Evolutionary conservation across 2,888 invertebrate genomes (phyloP).

Genomic region (Argyra leucocephala): DNA sequence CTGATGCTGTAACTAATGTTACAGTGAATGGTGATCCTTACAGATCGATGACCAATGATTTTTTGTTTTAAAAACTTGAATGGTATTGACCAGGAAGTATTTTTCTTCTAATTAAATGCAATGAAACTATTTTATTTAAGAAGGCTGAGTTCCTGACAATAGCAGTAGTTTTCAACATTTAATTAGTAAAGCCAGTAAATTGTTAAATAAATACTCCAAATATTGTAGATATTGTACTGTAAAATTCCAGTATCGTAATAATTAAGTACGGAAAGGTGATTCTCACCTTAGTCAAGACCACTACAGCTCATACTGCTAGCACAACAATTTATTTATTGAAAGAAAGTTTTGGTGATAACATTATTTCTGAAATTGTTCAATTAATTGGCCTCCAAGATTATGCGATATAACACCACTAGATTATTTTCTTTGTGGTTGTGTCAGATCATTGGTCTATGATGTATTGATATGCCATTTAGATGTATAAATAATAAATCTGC

Average conservation of each 20-base stretch:
- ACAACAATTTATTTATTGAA: constrained; percentile 16
- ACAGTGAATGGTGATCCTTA: constrained; percentile 19
- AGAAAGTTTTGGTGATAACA: constrained; percentile 15
- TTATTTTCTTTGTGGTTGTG: constrained; percentile 8
- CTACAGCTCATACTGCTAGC: constrained; percentile 7
- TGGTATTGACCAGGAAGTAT: constrained; percentile 8
- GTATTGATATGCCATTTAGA: no score
- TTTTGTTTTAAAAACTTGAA: constrained; percentile 13
- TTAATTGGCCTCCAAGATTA: constrained; percentile 4
- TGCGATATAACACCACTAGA: not conserved
- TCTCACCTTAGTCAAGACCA: no score
- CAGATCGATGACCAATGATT: constrained; percentile 17
- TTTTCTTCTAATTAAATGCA: constrained; percentile 17
- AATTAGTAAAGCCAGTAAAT: no score
- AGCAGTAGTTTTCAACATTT: no score
- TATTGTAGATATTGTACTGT: no score
- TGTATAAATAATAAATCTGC: no score
- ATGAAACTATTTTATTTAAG: no score
- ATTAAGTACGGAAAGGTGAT: no score
- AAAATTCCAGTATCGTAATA: no score
- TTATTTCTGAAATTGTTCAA: constrained; percentile 9
- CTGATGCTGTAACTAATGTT: constrained; percentile 13
- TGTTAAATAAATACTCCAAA: no score
- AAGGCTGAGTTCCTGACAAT: no score
- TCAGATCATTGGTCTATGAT: constrained; percentile 11